A percentile compares a stretch with the other conserved stretches of the same genome.
These are phyloP conservation scores for Drosophila vallismaia DNA, from an alignment of 2,888 invertebrate genomes.

Conservation along the genomic window DNA sequence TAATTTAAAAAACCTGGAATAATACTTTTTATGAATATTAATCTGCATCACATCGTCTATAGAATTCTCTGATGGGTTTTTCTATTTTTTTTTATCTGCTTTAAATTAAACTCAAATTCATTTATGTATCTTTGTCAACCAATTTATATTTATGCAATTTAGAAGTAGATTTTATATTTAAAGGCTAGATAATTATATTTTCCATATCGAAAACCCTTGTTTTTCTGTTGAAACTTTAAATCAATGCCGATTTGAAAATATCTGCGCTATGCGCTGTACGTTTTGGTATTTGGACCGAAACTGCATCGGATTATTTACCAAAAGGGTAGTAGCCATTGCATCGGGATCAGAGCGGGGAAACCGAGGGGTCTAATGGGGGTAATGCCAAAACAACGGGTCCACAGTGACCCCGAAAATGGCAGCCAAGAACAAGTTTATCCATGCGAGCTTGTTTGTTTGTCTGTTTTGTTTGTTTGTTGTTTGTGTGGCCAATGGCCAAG, in stretches of 20 bases:
- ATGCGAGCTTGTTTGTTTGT: slow-evolving; percentile 12
- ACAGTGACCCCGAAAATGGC: slow-evolving; percentile 59
- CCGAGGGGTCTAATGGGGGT: slow-evolving; percentile 6
- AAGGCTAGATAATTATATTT: not conserved
- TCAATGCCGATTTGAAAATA: not conserved
- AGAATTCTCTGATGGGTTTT: not conserved
- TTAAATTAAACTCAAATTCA: not conserved
- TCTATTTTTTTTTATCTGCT: not conserved
- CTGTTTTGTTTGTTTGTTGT: slow-evolving; percentile 24
- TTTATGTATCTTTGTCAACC: not conserved
- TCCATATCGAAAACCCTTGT: not conserved
- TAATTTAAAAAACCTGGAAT: not conserved
- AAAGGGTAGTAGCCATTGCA: slow-evolving; percentile 48
- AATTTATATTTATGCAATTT: not conserved
- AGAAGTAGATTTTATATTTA: not conserved
- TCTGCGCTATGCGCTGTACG: slow-evolving; percentile 13
- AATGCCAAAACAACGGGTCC: slow-evolving; percentile 66
- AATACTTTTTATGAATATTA: not conserved
- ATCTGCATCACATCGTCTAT: not conserved
- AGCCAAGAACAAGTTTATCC: slow-evolving; percentile 12
- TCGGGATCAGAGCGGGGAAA: not conserved
- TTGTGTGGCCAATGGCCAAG: slow-evolving; percentile 50
- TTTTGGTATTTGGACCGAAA: slow-evolving; percentile 50
- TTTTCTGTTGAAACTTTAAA: not conserved
- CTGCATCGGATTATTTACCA: slow-evolving; percentile 63